Percentiles rank a stretch among this genome's conserved stretches.
phyloP scores from a whole-genome alignment of 2,113 vertebrate genomes.

The Odocoileus hemionus region DNA sequence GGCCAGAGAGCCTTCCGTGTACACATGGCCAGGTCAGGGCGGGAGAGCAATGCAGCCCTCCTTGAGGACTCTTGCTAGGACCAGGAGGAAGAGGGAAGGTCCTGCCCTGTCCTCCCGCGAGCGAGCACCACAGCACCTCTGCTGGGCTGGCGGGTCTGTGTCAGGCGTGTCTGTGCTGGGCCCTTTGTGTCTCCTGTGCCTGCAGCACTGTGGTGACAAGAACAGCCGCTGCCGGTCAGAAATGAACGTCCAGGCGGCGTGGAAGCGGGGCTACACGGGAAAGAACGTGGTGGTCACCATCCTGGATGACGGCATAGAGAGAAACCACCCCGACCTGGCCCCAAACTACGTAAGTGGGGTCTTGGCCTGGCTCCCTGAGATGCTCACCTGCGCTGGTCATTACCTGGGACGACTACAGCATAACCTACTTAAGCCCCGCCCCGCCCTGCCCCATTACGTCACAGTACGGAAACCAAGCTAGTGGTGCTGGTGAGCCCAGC shows the following conservation, averaged over 20 bases:
- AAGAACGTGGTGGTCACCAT: conserved; percentile 87
- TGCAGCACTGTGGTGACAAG: conserved; percentile 81
- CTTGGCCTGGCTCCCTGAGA: background rate
- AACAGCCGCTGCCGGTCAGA: conserved; percentile 82
- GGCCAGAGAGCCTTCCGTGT: background rate
- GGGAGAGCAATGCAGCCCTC: background rate
- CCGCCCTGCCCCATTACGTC: accelerated
- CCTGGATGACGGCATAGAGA: conserved; percentile 86
- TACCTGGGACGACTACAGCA: background rate
- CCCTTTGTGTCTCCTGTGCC: background rate
- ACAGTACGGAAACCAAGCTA: background rate
- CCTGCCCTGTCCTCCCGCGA: no score
- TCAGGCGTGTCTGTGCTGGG: background rate
- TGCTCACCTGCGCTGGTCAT: accelerated
- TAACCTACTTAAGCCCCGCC: background rate
- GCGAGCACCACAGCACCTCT: accelerated
- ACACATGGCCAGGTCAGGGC: background rate
- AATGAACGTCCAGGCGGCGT: conserved; percentile 85
- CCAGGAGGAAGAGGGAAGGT: background rate
- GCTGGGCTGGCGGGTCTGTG: background rate
- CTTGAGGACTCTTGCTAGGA: background rate
- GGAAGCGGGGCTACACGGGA: conserved; percentile 86
- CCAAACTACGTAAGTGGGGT: conserved; percentile 84
- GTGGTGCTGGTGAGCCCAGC: background rate
- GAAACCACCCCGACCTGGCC: conserved; percentile 85